phyloP scores from a whole-genome alignment of 2,888 invertebrate species.

The Idaea aversata region DNA sequence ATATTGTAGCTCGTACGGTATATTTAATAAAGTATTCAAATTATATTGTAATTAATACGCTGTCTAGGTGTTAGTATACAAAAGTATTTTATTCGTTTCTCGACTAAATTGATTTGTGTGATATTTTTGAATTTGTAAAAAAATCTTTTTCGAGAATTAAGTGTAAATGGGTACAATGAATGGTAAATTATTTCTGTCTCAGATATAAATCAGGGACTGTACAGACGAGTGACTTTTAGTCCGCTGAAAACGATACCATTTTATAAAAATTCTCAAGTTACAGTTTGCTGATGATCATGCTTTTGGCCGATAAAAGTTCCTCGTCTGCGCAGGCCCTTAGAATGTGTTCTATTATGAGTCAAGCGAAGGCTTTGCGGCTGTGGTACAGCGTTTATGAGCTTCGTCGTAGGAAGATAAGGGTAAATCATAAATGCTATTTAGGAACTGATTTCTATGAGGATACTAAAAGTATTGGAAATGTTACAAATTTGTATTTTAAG shows the following conservation, averaged over 20 bases:
- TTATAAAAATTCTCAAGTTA: neutral
- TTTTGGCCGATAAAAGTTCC: neutral
- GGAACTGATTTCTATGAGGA: slow-evolving; percentile 69
- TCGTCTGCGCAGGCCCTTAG: slow-evolving; percentile 15
- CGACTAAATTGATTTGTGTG: slow-evolving; percentile 39
- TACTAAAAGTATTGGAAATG: slow-evolving; percentile 75
- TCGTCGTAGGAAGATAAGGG: slow-evolving; percentile 74
- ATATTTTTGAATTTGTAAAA: slow-evolving; percentile 13
- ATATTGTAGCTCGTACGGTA: slow-evolving; percentile 62
- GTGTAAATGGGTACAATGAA: slow-evolving; percentile 22
- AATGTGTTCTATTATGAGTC: slow-evolving; percentile 60
- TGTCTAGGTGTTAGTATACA: slow-evolving; percentile 59
- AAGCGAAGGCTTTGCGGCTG: slow-evolving; percentile 60
- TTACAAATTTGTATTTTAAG: slow-evolving; percentile 78
- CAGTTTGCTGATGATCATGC: neutral
- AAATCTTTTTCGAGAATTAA: slow-evolving; percentile 15
- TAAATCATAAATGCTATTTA: slow-evolving; percentile 69
- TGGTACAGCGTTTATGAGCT: slow-evolving; percentile 71
- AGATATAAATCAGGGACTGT: slow-evolving; percentile 24
- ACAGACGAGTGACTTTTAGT: neutral
- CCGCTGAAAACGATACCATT: neutral
- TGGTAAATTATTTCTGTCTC: slow-evolving; percentile 29
- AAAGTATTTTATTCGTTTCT: slow-evolving; percentile 42
- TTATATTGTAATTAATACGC: slow-evolving; percentile 59
- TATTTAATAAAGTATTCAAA: slow-evolving; percentile 52